phyloP scores from a whole-genome alignment of 2,797 vertebrate species.

The Phoebastria nigripes region DNA sequence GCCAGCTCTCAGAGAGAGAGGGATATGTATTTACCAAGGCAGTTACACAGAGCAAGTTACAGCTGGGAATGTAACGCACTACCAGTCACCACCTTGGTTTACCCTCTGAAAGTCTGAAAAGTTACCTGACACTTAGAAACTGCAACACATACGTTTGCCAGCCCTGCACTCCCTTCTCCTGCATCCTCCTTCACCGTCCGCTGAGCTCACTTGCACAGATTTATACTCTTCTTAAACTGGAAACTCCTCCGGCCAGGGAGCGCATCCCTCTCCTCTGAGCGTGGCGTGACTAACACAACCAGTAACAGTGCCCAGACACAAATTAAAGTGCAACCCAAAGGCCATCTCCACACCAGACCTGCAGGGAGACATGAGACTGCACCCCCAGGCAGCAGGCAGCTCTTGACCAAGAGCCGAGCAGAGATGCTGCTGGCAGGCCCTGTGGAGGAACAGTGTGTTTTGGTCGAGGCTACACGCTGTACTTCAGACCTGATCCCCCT shows the following conservation, averaged over 20 bases:
- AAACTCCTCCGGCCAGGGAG: neutral
- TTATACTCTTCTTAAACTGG: neutral
- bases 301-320: neutral
- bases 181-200: neutral
- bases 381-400: neutral
- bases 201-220: neutral
- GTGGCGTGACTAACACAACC: fast-evolving
- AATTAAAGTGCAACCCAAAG: neutral
- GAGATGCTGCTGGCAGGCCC: neutral
- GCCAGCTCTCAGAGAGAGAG: neutral
- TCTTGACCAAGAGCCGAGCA: neutral
- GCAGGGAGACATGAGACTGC: neutral
- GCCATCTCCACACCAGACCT: neutral
- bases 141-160: neutral
- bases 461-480: neutral
- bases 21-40: neutral
- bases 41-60: neutral
- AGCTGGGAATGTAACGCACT: slow-evolving; percentile 45
- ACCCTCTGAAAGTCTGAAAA: neutral
- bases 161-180: neutral
- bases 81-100: slow-evolving; percentile 42
- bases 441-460: neutral
- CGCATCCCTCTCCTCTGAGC: neutral
- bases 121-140: neutral
- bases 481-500: neutral